Conservation (phyloP, 1,140 invertebrate species). For the Leptonema lineaticorne region DNA sequence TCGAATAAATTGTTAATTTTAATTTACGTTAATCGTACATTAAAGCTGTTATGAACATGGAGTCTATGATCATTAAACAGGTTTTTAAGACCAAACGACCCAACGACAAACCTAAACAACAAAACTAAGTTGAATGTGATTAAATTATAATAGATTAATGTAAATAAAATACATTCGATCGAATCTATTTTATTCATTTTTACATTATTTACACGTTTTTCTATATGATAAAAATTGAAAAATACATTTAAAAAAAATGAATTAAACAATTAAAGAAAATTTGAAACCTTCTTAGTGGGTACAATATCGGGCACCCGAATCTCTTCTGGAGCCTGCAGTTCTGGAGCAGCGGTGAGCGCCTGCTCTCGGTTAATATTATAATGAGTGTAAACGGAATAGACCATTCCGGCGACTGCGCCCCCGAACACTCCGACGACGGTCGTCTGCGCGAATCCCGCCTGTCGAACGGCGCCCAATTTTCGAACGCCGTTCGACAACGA, state of each 20-base stretch:
- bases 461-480: too few relatives aligned
- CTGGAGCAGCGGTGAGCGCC: background rate
- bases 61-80: background rate
- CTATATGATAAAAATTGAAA: background rate
- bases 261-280: background rate
- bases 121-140: background rate
- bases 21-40: too few relatives aligned
- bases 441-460: too few relatives aligned
- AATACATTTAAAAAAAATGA: background rate
- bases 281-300: slow-evolving; percentile 48
- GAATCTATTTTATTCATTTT: background rate
- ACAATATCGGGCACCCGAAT: slow-evolving; percentile 45
- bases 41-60: background rate
- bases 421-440: too few relatives aligned
- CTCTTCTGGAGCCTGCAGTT: slow-evolving; percentile 48
- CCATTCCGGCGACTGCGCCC: slow-evolving; percentile 51
- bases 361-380: slow-evolving; percentile 51
- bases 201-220: background rate
- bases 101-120: too few relatives aligned
- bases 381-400: slow-evolving; percentile 55
- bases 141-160: slow-evolving; percentile 14
- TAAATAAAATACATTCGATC: slow-evolving; percentile 10
- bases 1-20: background rate
- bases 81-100: too few relatives aligned
- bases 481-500: too few relatives aligned